A percentile compares a stretch with the other conserved stretches of the same genome.
phyloP scores from a whole-genome alignment of 2,113 vertebrate species.

The Orycteropus afer region DNA sequence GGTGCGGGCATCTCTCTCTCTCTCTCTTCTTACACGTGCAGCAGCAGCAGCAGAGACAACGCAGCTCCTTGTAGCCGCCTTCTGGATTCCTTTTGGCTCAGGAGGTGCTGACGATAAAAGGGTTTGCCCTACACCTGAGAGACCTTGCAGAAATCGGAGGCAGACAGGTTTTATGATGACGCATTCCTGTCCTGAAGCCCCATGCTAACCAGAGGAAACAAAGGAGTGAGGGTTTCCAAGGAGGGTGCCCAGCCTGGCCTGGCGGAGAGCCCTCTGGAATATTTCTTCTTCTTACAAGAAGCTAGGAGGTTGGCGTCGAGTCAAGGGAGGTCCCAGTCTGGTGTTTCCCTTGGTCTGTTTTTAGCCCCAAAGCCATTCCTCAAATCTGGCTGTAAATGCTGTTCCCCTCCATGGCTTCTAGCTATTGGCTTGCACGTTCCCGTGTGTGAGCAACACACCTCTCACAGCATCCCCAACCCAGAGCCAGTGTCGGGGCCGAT shows the following conservation, averaged over 20 bases:
- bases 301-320: neutral
- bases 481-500: neutral
- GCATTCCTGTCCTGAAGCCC: neutral
- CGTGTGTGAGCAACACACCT: neutral
- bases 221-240: neutral
- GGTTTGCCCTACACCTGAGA: neutral
- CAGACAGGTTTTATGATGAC: constrained; percentile 8
- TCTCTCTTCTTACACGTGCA: accelerated
- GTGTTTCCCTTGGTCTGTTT: constrained; percentile 68
- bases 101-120: neutral
- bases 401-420: neutral
- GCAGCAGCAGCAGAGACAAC: accelerated
- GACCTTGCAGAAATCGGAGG: neutral
- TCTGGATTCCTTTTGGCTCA: neutral
- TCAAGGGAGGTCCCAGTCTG: constrained; percentile 58
- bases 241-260: neutral
- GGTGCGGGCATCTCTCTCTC: neutral
- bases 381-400: constrained; percentile 60
- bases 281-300: constrained; percentile 62
- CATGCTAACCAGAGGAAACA: neutral
- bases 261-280: neutral
- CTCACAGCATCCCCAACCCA: neutral
- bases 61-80: neutral
- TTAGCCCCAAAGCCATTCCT: constrained; percentile 71
- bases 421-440: neutral